Percentiles rank a stretch among this genome's conserved stretches.
These are phyloP conservation scores for Stichopus horrens DNA, from an alignment of 53 echinoderm and acorn worm genomes.

Conservation along the genomic window DNA sequence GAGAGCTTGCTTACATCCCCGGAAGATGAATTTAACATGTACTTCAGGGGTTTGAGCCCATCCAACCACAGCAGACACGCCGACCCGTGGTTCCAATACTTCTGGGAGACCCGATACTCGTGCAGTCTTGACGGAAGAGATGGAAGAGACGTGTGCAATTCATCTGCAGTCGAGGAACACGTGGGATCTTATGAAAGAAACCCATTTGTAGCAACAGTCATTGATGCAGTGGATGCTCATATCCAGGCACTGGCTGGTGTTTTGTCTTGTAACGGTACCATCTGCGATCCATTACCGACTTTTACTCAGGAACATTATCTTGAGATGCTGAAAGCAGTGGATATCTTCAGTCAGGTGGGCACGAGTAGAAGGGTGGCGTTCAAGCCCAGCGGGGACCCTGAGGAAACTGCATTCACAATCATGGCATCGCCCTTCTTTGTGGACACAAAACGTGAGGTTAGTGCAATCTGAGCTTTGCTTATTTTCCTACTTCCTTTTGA, in stretches of 20 bases:
- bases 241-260: conserved; percentile 3
- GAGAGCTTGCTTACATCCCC: neutral
- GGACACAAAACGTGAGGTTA: neutral
- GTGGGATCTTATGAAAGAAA: conserved; percentile 44
- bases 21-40: conserved; percentile 58
- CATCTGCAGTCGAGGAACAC: conserved; percentile 2
- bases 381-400: conserved; percentile 12
- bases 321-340: neutral
- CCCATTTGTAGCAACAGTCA: conserved; percentile 51
- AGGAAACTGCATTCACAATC: neutral
- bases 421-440: neutral
- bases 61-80: conserved; percentile 28
- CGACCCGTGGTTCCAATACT: conserved; percentile 81
- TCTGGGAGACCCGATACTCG: conserved; percentile 57
- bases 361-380: conserved; percentile 10
- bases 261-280: neutral
- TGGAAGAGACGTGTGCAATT: neutral
- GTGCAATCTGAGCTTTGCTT: neutral
- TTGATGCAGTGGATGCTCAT: conserved; percentile 54
- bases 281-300: conserved; percentile 20
- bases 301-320: conserved; percentile 39
- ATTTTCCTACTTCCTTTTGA: too few species aligned
- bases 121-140: conserved; percentile 46
- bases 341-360: neutral
- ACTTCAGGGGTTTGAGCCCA: conserved; percentile 60